These are phyloP conservation scores for Apotomis capreana DNA, from an alignment of 2,888 invertebrate species.

Conservation along the genomic window DNA sequence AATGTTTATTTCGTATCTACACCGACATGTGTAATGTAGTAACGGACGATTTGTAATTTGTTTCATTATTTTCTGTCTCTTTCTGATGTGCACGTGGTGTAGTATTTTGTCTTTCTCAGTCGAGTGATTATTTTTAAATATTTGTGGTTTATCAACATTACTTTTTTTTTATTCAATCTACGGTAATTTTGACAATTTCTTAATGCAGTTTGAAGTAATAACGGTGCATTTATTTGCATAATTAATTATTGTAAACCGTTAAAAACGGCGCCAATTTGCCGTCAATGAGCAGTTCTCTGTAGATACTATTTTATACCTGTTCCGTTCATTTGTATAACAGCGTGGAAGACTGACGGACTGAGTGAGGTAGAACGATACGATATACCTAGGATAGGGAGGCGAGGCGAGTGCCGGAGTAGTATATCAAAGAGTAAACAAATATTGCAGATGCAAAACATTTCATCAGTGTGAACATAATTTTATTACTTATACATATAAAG, in stretches of 20 bases:
- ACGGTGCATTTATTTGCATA: not conserved
- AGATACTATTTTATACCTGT: constrained; percentile 25
- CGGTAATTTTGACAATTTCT: not conserved
- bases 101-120: constrained; percentile 31
- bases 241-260: constrained; percentile 33
- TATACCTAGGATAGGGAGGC: constrained; percentile 17
- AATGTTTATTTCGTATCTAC: constrained; percentile 7
- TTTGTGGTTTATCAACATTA: constrained; percentile 32
- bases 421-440: constrained; percentile 32
- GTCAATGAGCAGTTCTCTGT: constrained; percentile 55
- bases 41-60: constrained; percentile 53
- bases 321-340: constrained; percentile 16
- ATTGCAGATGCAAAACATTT: constrained; percentile 1
- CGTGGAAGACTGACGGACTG: not conserved
- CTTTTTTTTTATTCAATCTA: constrained; percentile 16
- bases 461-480: too few species aligned
- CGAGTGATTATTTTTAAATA: constrained; percentile 37
- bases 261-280: constrained; percentile 60
- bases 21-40: constrained; percentile 39
- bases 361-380: constrained; percentile 22
- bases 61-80: constrained; percentile 56
- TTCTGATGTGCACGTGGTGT: constrained; percentile 50
- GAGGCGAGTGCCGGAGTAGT: constrained; percentile 5
- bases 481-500: too few species aligned
- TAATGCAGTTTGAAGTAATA: not conserved